phyloP scores from a whole-genome alignment of 1,140 invertebrate species.

The Sminthurides bifidus region DNA sequence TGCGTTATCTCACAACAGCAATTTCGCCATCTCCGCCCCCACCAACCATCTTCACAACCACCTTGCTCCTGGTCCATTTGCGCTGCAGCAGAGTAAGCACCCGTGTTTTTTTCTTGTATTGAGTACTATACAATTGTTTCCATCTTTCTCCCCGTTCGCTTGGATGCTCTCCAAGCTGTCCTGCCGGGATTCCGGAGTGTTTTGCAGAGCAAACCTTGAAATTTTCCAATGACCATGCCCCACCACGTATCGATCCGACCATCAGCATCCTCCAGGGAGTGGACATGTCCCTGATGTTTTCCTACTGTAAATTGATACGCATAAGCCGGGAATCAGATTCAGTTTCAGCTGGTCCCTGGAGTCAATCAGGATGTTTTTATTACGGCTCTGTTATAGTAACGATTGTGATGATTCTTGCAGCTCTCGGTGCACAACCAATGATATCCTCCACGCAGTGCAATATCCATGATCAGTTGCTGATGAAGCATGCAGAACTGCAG shows the following conservation, averaged over 20 bases:
- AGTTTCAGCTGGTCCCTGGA: neutral
- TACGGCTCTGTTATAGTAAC: neutral
- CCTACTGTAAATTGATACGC: too few relatives aligned
- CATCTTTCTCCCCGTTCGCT: too few relatives aligned
- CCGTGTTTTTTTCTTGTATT: neutral
- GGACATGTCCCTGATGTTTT: too few relatives aligned
- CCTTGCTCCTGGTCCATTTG: neutral
- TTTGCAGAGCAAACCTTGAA: neutral
- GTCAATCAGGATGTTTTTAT: neutral
- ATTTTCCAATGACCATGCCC: neutral
- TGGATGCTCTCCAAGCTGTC: neutral
- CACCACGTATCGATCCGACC: neutral
- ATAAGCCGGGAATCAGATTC: neutral
- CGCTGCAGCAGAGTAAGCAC: neutral
- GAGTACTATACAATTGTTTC: neutral
- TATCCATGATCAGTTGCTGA: conserved; percentile 61
- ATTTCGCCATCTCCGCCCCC: conserved; percentile 6
- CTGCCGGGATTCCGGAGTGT: neutral
- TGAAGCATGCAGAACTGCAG: conserved; percentile 71
- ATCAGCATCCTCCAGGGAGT: neutral
- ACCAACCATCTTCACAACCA: neutral
- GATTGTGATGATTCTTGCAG: too few relatives aligned
- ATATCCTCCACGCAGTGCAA: conserved; percentile 3
- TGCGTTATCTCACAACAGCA: neutral
- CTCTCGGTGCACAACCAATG: too few relatives aligned